These are phyloP conservation scores for Paratrypauchen microcephalus DNA, from an alignment of 2,797 vertebrate genomes.

Conservation along the genomic window DNA sequence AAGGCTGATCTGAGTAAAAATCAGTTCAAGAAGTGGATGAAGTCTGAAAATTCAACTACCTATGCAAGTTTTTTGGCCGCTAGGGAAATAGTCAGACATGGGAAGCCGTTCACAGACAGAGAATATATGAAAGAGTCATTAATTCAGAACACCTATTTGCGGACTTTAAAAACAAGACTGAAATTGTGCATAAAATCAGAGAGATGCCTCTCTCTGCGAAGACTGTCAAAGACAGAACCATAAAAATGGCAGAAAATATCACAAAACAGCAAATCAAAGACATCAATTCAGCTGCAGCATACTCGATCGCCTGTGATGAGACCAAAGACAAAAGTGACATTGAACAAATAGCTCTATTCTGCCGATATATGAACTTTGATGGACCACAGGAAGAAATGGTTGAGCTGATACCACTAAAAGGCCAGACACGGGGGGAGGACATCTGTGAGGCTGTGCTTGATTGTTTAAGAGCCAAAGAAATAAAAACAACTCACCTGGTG, in stretches of 20 bases:
- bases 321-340: conserved; percentile 15
- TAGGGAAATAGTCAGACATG: background rate
- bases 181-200: conserved; percentile 2
- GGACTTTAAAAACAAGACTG: background rate
- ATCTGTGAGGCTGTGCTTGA: conserved; percentile 40
- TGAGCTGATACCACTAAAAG: conserved; percentile 38
- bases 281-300: conserved; percentile 21
- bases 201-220: no score
- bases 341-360: conserved; percentile 29
- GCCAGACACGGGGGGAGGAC: conserved; percentile 34
- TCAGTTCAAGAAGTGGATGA: background rate
- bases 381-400: conserved; percentile 44
- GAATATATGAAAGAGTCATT: no score
- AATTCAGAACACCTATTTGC: background rate
- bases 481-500: conserved; percentile 36
- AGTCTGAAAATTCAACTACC: background rate
- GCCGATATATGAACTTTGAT: conserved; percentile 14
- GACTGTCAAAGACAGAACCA: no score
- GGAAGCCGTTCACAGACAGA: no score
- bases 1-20: background rate
- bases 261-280: conserved; percentile 15
- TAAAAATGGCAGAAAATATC: conserved; percentile 24
- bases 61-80: background rate
- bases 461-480: conserved; percentile 36
- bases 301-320: conserved; percentile 29